phyloP scores from a whole-genome alignment of 2,113 vertebrate genomes.

The Heterocephalus glaber region DNA sequence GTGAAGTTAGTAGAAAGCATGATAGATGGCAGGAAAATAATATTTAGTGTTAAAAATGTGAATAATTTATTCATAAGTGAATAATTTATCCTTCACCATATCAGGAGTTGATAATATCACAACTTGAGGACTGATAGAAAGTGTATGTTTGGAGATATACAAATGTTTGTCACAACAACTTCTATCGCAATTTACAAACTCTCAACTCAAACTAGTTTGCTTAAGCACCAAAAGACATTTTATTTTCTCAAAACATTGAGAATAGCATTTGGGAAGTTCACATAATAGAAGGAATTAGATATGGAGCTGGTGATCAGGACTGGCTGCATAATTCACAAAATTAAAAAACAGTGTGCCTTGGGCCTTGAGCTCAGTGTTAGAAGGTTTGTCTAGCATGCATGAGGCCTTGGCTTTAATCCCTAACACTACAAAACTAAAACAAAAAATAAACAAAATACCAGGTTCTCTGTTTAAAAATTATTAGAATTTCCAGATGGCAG shows the following conservation, averaged over 20 bases:
- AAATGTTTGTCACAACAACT: background rate
- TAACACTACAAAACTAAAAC: background rate
- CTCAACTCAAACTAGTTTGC: background rate
- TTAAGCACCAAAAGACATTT: background rate
- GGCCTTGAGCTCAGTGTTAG: background rate
- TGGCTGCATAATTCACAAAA: background rate
- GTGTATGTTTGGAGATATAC: background rate
- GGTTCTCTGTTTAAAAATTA: background rate
- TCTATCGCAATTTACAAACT: slow-evolving; percentile 18
- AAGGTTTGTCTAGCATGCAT: background rate
- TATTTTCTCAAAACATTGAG: slow-evolving; percentile 1
- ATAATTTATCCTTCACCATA: slow-evolving; percentile 57
- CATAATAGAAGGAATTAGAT: background rate
- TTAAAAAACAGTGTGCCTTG: background rate
- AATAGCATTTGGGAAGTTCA: slow-evolving; percentile 18
- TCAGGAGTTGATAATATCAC: slow-evolving; percentile 19
- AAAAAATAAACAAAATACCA: background rate
- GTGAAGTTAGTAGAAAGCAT: slow-evolving; percentile 60
- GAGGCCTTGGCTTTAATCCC: background rate
- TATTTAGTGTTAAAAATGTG: slow-evolving; percentile 68
- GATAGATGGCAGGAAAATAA: slow-evolving; percentile 69
- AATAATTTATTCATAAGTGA: slow-evolving; percentile 71
- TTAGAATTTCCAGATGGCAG: background rate
- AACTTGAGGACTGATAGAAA: slow-evolving; percentile 20
- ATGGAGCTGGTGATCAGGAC: background rate